These are phyloP conservation scores for Volucella inanis DNA, from an alignment of 2,888 invertebrate genomes.

Conservation along the genomic window DNA sequence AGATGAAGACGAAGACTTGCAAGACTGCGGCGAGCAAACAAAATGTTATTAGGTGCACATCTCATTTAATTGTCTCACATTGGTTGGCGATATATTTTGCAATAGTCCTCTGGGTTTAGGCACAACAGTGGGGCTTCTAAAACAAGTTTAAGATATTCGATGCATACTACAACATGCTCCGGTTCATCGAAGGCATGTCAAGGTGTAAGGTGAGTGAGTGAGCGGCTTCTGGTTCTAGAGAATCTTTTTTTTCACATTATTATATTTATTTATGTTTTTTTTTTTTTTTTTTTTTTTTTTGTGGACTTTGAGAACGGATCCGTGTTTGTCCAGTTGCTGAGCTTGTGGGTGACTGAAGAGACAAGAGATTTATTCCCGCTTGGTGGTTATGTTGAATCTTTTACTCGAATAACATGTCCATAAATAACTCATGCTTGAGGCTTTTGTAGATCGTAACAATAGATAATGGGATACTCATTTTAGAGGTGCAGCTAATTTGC, in stretches of 20 bases:
- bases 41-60: conserved; percentile 74
- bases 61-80: conserved; percentile 75
- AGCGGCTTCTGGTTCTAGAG: conserved; percentile 70
- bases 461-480: conserved; percentile 60
- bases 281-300: conserved; percentile 5
- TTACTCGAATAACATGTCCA: conserved; percentile 61
- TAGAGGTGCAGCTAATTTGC: conserved; percentile 72
- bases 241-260: not conserved
- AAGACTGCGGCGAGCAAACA: conserved; percentile 40
- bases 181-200: conserved; percentile 72
- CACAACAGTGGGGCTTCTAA: conserved; percentile 16
- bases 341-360: conserved; percentile 67
- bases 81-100: conserved; percentile 64
- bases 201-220: conserved; percentile 70
- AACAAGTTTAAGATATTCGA: conserved; percentile 26
- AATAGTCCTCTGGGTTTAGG: conserved; percentile 53
- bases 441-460: conserved; percentile 69
- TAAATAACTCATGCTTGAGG: conserved; percentile 71
- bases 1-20: conserved; percentile 18
- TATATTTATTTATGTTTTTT: too few species aligned
- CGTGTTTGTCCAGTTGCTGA: conserved; percentile 71
- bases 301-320: conserved; percentile 55
- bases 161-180: conserved; percentile 62
- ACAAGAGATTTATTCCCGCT: conserved; percentile 1
- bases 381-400: conserved; percentile 46